Base-by-base conservation (phyloP, 2,888 invertebrate species). In the Lasioglossum vierecki region DNA sequence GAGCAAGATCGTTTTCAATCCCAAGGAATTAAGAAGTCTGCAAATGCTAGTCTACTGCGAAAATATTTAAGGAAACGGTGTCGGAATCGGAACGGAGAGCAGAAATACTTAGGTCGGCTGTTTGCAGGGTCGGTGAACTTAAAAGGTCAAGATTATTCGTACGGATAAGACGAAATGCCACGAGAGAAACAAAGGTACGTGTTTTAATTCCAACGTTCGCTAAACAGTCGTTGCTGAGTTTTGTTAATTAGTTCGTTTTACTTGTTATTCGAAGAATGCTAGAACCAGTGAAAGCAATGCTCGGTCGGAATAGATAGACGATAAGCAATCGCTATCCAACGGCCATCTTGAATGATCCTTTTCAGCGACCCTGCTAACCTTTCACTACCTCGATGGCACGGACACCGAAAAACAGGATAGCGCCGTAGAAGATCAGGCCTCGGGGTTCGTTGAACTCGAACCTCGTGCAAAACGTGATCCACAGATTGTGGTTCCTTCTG, bases 381-480 rank as follows among this genome's bases (percentile, higher is more conserved):
- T 82, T 82, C 81, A 1, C 79, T 84, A 82, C 82, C 86, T 88
- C 79, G 44, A 66, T 35, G 77, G 82, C 73, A 81, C 71, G 77
- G 57, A 49, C 76, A 46, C 76, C 74, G 66, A 86, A 89, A 89
- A 86, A 63, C 82, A 60, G 77, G 13, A 66, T 46, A 68, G 81
- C 82, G 70, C 80, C 74, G 70, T 80, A 75, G 82, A 79, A 82
- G 82, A 88, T 84, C 83, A 73, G 41, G 72, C 60, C 60, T n/a
- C 44, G 11, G 18, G 53, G 88, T 85, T 89, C 86, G 83, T 87
- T 88, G 89, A 90, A 88, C 90, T 80, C 74, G 63, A 74, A 66
- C 76, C 76, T 82, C 88, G 85, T 86, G 86, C 89, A 88, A 76
- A 89, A 87, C 89, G 84, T 90, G 90, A 88, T 85, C 85, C 83